These are phyloP conservation scores for Pemphredon lugubris DNA, from an alignment of 2,888 invertebrate genomes.

Conservation along the genomic window DNA sequence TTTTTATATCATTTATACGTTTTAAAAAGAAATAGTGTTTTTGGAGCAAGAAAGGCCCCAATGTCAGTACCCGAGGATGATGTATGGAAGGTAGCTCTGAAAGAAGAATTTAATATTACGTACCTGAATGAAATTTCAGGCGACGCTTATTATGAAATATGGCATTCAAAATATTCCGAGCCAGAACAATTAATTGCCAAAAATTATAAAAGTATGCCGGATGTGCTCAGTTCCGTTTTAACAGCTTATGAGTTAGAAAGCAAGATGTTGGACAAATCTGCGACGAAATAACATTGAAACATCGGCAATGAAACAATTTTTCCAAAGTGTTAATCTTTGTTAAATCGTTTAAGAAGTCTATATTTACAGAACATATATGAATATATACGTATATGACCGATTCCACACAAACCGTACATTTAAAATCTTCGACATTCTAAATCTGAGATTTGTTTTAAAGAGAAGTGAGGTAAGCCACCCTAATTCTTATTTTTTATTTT, in stretches of 20 bases:
- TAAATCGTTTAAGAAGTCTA: too few species aligned
- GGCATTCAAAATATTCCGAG: slow-evolving; percentile 78
- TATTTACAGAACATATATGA: too few species aligned
- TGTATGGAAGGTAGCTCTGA: slow-evolving; percentile 79
- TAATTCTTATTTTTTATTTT: too few species aligned
- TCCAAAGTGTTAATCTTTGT: too few species aligned
- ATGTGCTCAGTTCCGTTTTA: slow-evolving; percentile 46
- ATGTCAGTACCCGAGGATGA: slow-evolving; percentile 80
- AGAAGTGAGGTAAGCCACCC: too few species aligned
- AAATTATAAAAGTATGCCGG: slow-evolving; percentile 56
- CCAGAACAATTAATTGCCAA: slow-evolving; percentile 70
- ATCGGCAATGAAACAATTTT: too few species aligned
- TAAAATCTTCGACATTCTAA: too few species aligned
- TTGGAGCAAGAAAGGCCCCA: slow-evolving; percentile 79
- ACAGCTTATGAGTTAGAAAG: slow-evolving; percentile 52
- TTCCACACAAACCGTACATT: too few species aligned
- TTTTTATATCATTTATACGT: slow-evolving; percentile 82
- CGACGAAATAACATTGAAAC: too few species aligned
- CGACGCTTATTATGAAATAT: slow-evolving; percentile 82
- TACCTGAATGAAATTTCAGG: slow-evolving; percentile 78
- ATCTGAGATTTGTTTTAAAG: too few species aligned
- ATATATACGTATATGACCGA: too few species aligned
- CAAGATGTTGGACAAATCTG: neutral
- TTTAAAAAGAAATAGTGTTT: slow-evolving; percentile 77
- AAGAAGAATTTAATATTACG: slow-evolving; percentile 78